Percentiles rank a stretch among this genome's conserved stretches.
phyloP scores from a whole-genome alignment of 2,113 vertebrate genomes.

The Bambusicola thoracicus region DNA sequence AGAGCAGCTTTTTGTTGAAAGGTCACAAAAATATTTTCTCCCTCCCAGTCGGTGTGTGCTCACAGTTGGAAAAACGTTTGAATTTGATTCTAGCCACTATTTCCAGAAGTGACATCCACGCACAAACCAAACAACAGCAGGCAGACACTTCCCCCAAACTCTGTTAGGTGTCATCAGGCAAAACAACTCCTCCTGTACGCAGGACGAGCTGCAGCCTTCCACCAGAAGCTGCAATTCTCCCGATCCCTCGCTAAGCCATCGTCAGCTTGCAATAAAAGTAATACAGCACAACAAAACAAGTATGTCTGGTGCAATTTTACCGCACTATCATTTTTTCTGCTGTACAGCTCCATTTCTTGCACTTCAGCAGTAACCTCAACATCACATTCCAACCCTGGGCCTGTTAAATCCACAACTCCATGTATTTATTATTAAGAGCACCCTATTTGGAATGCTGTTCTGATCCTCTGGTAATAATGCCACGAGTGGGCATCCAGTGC shows the following conservation, averaged over 20 bases:
- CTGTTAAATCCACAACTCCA: not conserved
- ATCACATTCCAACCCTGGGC: not conserved
- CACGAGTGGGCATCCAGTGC: fast-evolving
- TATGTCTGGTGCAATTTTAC: not conserved
- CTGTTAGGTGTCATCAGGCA: not conserved
- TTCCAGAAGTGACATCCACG: not conserved
- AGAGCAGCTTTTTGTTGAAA: not conserved
- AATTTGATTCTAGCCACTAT: not conserved
- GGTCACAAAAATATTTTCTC: not conserved
- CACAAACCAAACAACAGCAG: not conserved
- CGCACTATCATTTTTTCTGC: not conserved
- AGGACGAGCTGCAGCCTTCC: not conserved
- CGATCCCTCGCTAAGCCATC: not conserved
- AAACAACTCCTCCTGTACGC: not conserved
- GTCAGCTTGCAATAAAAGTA: not conserved
- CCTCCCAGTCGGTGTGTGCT: not conserved
- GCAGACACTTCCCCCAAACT: not conserved
- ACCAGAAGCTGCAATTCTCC: not conserved
- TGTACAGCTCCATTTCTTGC: not conserved
- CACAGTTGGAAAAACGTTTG: not conserved
- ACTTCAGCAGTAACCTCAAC: not conserved
- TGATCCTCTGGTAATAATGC: not conserved
- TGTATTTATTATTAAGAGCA: not conserved
- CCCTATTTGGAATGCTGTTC: not conserved
- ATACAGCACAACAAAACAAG: not conserved